These are phyloP conservation scores for Halcyon smyrnensis DNA, from an alignment of 2,797 vertebrate genomes.

Conservation along the genomic window DNA sequence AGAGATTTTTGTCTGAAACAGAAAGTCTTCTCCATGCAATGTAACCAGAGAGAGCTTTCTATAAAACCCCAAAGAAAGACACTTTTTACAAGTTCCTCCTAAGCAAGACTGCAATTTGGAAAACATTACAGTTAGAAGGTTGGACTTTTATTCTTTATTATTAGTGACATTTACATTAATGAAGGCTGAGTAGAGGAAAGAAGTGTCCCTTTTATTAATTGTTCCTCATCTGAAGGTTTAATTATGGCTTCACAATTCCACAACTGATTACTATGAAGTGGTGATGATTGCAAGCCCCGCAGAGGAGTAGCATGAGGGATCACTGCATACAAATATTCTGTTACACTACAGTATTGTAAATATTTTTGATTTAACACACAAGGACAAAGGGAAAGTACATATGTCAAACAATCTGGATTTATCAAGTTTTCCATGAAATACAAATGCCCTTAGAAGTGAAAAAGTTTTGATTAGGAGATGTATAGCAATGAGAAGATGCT, in stretches of 20 bases:
- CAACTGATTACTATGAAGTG: neutral
- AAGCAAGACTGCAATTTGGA: neutral
- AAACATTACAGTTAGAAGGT: neutral
- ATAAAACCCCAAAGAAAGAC: neutral
- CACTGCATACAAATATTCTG: neutral
- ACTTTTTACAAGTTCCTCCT: neutral
- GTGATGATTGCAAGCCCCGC: neutral
- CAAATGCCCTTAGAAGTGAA: neutral
- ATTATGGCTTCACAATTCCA: neutral
- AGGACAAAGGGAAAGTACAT: neutral
- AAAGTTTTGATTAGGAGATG: neutral
- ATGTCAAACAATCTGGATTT: neutral
- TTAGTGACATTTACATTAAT: conserved; percentile 2
- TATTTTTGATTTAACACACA: conserved; percentile 3
- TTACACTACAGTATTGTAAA: neutral
- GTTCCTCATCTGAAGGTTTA: conserved; percentile 23
- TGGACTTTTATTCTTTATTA: neutral
- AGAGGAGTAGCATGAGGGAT: neutral
- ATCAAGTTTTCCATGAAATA: conserved; percentile 2
- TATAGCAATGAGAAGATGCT: neutral
- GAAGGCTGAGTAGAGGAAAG: neutral
- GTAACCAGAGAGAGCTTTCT: neutral
- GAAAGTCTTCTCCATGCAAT: neutral
- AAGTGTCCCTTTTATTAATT: neutral
- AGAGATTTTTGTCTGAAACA: neutral